These are phyloP conservation scores for Heliconius eleuchia DNA, from an alignment of 1,140 invertebrate species.

Conservation along the genomic window DNA sequence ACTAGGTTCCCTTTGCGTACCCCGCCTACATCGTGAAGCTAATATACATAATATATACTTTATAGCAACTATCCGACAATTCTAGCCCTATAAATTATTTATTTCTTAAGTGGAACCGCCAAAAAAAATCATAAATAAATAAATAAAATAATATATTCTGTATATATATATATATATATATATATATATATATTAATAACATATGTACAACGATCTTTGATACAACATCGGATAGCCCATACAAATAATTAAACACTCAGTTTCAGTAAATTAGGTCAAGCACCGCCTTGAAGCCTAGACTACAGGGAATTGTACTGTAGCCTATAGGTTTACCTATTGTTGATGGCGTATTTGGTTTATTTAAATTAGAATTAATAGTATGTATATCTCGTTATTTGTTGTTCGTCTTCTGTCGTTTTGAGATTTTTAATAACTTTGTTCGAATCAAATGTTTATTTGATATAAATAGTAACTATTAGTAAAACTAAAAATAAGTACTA, in stretches of 20 bases:
- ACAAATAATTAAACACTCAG: slow-evolving; percentile 28
- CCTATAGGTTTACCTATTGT: not conserved
- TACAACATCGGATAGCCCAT: slow-evolving; percentile 6
- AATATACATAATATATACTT: too few species aligned
- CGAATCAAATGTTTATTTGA: too few species aligned
- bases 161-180: not conserved
- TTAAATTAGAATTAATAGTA: not conserved
- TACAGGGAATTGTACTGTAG: slow-evolving; percentile 1
- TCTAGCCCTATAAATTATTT: not conserved
- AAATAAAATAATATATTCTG: not conserved
- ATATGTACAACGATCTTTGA: not conserved
- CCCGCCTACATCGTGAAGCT: too few species aligned
- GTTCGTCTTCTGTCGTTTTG: too few species aligned
- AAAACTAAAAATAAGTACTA: too few species aligned
- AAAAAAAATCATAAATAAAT: not conserved
- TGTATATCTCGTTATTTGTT: not conserved
- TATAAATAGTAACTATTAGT: too few species aligned
- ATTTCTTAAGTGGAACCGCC: not conserved
- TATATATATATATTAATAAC: not conserved
- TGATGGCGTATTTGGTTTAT: not conserved
- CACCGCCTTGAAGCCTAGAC: slow-evolving; percentile 22
- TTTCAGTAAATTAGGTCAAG: slow-evolving; percentile 27
- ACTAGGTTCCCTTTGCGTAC: too few species aligned
- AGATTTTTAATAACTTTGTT: too few species aligned
- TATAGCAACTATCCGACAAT: too few species aligned